Evolutionary conservation across 2,888 invertebrate genomes (phyloP).

Genomic region (Unio delphinus): DNA sequence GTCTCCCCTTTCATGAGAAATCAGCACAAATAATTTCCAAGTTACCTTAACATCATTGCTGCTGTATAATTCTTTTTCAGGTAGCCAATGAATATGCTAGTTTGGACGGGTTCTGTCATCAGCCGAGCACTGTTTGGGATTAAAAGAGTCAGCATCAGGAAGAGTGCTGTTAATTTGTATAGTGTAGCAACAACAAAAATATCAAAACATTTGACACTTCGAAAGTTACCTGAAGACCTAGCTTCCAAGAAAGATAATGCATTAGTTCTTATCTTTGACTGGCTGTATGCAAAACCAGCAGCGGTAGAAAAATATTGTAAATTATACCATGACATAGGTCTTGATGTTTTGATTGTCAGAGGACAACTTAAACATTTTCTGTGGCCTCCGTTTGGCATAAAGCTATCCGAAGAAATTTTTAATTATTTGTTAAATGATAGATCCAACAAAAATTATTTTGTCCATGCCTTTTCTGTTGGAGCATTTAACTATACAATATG

Average conservation of each 20-base stretch:
- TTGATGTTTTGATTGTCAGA: slow-evolving; percentile 41
- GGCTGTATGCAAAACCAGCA: slow-evolving; percentile 40
- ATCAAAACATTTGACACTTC: slow-evolving; percentile 9
- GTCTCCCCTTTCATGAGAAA: no score
- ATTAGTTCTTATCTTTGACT: slow-evolving; percentile 43
- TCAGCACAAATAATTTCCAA: no score
- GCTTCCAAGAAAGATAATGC: slow-evolving; percentile 9
- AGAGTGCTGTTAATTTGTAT: no score
- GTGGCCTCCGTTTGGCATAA: slow-evolving; percentile 35
- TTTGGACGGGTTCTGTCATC: no score
- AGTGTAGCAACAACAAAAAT: slow-evolving; percentile 1
- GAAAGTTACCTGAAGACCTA: slow-evolving; percentile 1
- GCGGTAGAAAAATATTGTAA: slow-evolving; percentile 39
- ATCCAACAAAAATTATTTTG: slow-evolving; percentile 16
- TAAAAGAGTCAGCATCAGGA: no score
- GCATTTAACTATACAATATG: slow-evolving; percentile 45
- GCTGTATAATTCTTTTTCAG: no score
- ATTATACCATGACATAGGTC: slow-evolving; percentile 42
- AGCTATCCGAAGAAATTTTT: slow-evolving; percentile 29
- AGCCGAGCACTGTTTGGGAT: no score
- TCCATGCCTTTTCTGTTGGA: slow-evolving; percentile 51
- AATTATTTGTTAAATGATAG: slow-evolving; percentile 17
- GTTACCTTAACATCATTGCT: no score
- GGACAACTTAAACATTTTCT: slow-evolving; percentile 39
- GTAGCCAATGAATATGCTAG: no score